Conservation (phyloP, 2,797 vertebrate species). For the Xerus rutilus region DNA sequence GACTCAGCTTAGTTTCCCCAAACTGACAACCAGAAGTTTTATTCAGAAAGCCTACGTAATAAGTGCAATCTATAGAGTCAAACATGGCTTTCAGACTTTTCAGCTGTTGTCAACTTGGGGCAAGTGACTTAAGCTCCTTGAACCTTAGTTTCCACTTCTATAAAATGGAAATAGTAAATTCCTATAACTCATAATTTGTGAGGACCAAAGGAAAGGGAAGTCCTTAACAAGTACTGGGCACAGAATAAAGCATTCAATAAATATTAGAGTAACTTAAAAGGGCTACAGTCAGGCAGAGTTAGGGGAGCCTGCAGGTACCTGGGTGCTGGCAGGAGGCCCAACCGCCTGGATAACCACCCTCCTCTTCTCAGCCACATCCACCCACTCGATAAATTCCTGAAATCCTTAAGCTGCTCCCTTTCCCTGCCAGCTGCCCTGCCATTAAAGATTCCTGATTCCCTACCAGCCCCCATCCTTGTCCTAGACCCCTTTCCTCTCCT, state of each 20-base stretch:
- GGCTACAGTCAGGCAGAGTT: not conserved
- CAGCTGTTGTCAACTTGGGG: not conserved
- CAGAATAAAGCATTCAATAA: not conserved
- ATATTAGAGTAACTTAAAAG: not conserved
- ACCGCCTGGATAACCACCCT: not conserved
- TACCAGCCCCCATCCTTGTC: not conserved
- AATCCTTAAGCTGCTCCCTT: constrained; percentile 68
- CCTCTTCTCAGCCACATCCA: constrained; percentile 14
- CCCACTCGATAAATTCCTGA: constrained; percentile 70
- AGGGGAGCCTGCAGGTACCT: not conserved
- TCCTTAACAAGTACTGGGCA: not conserved
- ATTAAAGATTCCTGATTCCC: constrained; percentile 11
- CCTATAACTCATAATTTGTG: not conserved
- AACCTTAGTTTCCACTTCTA: constrained; percentile 24
- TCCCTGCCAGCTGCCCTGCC: constrained; percentile 32
- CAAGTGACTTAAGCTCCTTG: not conserved
- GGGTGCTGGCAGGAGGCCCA: not conserved
- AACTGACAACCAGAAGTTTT: not conserved
- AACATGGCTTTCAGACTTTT: not conserved
- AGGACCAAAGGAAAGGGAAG: constrained; percentile 42
- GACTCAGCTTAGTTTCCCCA: not conserved
- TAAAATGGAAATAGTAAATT: constrained; percentile 17
- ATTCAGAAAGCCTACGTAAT: not conserved
- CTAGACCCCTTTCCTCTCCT: not conserved
- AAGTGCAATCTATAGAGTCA: not conserved